phyloP scores from a whole-genome alignment of 2,113 vertebrate species.

The Cephalophus harveyi region DNA sequence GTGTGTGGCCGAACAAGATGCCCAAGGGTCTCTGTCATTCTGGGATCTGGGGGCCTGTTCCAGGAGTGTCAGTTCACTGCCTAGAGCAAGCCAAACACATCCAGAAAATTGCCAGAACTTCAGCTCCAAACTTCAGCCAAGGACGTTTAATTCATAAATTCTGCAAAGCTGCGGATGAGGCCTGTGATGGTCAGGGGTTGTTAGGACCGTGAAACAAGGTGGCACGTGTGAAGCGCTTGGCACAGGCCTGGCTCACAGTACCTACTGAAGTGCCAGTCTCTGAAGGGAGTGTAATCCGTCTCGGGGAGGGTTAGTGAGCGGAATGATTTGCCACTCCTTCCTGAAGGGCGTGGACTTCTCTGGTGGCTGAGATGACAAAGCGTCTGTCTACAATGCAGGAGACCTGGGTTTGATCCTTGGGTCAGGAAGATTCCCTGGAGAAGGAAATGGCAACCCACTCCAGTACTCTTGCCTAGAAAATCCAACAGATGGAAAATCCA shows the following conservation, averaged over 20 bases:
- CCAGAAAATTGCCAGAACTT: neutral
- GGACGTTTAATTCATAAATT: neutral
- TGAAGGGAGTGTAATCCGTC: neutral
- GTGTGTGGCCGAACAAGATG: accelerated
- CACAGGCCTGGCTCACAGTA: neutral
- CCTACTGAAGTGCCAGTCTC: neutral
- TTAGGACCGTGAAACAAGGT: neutral
- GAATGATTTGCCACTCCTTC: neutral
- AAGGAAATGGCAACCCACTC: neutral
- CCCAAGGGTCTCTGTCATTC: neutral
- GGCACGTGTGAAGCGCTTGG: neutral
- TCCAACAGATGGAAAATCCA: neutral
- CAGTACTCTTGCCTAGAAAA: neutral
- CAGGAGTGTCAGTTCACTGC: neutral
- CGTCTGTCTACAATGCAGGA: too few relatives aligned
- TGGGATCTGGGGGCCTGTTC: neutral
- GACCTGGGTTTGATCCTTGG: too few relatives aligned
- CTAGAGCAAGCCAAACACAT: neutral
- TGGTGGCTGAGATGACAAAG: too few relatives aligned
- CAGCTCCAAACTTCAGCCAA: neutral
- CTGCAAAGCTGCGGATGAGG: neutral
- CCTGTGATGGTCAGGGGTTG: neutral
- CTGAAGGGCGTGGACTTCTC: neutral
- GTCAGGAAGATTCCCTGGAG: neutral
- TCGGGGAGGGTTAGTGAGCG: neutral